These are phyloP conservation scores for Mongoloraphidia duomilia DNA, from an alignment of 2,888 invertebrate species.

Conservation along the genomic window DNA sequence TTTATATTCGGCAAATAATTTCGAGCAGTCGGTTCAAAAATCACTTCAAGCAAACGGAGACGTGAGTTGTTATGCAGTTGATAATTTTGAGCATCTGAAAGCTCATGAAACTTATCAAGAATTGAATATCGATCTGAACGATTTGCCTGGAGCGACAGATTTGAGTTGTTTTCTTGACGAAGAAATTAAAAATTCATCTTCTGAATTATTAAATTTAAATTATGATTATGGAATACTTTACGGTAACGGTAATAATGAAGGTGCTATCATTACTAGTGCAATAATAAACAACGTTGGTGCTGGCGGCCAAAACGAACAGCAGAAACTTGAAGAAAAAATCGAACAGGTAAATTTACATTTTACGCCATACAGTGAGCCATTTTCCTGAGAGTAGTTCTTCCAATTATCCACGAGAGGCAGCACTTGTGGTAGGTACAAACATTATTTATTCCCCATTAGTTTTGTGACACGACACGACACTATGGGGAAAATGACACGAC, in stretches of 20 bases:
- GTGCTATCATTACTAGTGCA: slow-evolving; percentile 16
- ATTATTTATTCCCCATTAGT: no score
- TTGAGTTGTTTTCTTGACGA: slow-evolving; percentile 36
- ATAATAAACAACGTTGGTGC: neutral
- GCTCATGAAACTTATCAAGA: slow-evolving; percentile 25
- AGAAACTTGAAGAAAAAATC: neutral
- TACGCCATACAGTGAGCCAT: no score
- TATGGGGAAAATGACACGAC: no score
- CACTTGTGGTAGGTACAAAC: no score
- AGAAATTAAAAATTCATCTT: slow-evolving; percentile 31
- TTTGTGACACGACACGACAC: no score
- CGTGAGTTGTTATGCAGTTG: neutral
- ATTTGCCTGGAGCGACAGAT: slow-evolving; percentile 31
- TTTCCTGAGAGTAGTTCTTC: no score
- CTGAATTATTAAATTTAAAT: slow-evolving; percentile 20
- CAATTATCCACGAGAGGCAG: no score
- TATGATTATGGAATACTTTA: slow-evolving; percentile 21
- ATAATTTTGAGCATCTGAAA: slow-evolving; percentile 25
- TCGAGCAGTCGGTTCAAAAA: no score
- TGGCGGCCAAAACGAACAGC: neutral
- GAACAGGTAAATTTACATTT: no score
- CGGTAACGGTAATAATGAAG: slow-evolving; percentile 10
- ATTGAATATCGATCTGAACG: slow-evolving; percentile 26
- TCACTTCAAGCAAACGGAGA: no score
- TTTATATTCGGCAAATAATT: no score